Base-by-base conservation (phyloP, 2,113 vertebrate species). In the Thunnus thynnus region DNA sequence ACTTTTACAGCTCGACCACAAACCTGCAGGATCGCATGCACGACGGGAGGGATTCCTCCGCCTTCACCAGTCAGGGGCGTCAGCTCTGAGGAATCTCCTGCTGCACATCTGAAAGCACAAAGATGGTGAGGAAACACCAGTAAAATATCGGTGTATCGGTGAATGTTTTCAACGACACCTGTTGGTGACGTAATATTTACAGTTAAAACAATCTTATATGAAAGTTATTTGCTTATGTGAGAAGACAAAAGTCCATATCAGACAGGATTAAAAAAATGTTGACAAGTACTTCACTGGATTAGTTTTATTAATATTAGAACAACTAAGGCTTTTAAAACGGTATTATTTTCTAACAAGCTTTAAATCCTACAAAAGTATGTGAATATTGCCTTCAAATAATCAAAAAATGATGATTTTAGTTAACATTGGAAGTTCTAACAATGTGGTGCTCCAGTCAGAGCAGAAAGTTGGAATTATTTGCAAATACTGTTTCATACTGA, bases 1-100 rank as follows among this genome's bases (percentile, higher is more conserved):
- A 57, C 30, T 84, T 86, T 89, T 75, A 74, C 60, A 36, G 46
- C 70, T 84, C 0, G 0, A 63, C 50, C 82, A 69, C 80, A 82
- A 75, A 78, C 62, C 83, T 82, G 68, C 69, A 56, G 76, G 72
- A 80, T 68, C 70, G 51, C 36, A 32, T 36, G 67, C 0, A 1
- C 44, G 1, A 68, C 68, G 55, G 66, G 56, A 76, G 63, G 87
- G 73, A 86, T 65, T 78, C 69, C 22, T 86, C 67, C 5, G 5
- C 54, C 41, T 17, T 13, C 5, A 62, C 62, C 25, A 17, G 67
- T 41, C 47, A 51, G 25, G 44, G 47, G 48, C 11, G 48, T 83
- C 69, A 62, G 62, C 47, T 56, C 61, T 2, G 74, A 82, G 62
- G 76, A 88, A 74, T 79, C 78, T 67, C 51, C 74, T 36, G 48